Evolutionary conservation across 1,140 invertebrate species (phyloP).

Genomic region (Drosophila tristis): DNA sequence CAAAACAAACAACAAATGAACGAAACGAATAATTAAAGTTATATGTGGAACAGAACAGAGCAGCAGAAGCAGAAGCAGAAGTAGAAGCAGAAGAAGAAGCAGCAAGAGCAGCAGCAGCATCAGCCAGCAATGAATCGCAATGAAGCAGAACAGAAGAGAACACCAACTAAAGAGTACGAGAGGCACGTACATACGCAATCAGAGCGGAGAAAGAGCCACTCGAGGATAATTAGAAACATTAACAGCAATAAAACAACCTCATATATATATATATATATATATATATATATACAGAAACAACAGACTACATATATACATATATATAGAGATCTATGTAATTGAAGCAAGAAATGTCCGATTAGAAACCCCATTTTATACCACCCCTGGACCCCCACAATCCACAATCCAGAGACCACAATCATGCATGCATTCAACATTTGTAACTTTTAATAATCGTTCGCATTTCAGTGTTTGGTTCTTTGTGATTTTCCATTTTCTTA

Average conservation of each 20-base stretch:
- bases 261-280: slow-evolving; percentile 49
- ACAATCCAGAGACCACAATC: too few relatives aligned
- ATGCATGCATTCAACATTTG: too few relatives aligned
- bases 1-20: slow-evolving; percentile 23
- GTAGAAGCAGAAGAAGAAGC: slow-evolving; percentile 11
- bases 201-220: too few relatives aligned
- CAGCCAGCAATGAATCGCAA: too few relatives aligned
- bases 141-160: too few relatives aligned
- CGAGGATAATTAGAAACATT: slow-evolving; percentile 19
- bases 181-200: too few relatives aligned
- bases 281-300: slow-evolving; percentile 14
- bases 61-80: slow-evolving; percentile 9
- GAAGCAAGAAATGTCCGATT: slow-evolving; percentile 35
- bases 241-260: slow-evolving; percentile 38
- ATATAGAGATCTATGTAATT: slow-evolving; percentile 35
- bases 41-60: slow-evolving; percentile 23
- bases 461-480: slow-evolving; percentile 6
- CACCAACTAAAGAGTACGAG: too few relatives aligned
- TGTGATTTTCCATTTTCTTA: background rate
- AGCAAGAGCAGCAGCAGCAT: slow-evolving; percentile 16
- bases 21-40: slow-evolving; percentile 44
- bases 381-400: too few relatives aligned
- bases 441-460: background rate
- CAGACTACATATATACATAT: slow-evolving; percentile 31
- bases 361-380: slow-evolving; percentile 17